Evolutionary conservation across 2,797 vertebrate genomes (phyloP), one percentile per base, ranked within the genome.

Genomic region (Pempheris klunzingeri): DNA sequence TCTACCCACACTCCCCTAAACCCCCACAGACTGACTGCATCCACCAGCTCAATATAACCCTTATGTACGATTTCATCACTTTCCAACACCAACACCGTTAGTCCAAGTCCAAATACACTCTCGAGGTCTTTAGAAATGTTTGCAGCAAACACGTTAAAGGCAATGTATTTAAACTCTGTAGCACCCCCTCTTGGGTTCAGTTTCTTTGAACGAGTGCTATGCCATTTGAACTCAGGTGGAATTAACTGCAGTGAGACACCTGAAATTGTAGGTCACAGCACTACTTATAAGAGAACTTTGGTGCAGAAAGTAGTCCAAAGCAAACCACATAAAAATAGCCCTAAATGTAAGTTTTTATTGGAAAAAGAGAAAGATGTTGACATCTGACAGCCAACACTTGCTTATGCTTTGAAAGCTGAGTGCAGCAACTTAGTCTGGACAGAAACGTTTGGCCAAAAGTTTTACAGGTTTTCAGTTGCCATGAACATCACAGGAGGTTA

Each of bases 241-340:
- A 78, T 82, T 58, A 71, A 69, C 68, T 72, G 77, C 54, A 64
- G 38, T 28, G 41, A 57, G 46, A 67, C 50, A 59, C 66, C 70
- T 82, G 54, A 55, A 75, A 71, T 49, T 63, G 5, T 39, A 71
- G 75, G 72, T 79, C 65, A 8, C 2, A 32, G 60, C 41, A 32
- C 14, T 63, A 59, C 47, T 63, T 64, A 38, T 20, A 11, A 53
- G 46, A 55, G 22, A 74, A 67, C 49, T 65, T 26, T 44, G 2
- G 17, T 30, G 36, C 57, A 57, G 41, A 36, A 49, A 71, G 57
- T 50, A 50, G 52, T 55, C n/a, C 11, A 58, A 58, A 44, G 6
- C 43, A 72, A n/a, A 38, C 47, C 53, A 4, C 7, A 72, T 36
- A 74, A n/a, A 53, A 71, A 73, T 34, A 15, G 38, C 7, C 32